Conservation (phyloP, 2,888 invertebrate genomes). For the Octonoba sinensis region DNA sequence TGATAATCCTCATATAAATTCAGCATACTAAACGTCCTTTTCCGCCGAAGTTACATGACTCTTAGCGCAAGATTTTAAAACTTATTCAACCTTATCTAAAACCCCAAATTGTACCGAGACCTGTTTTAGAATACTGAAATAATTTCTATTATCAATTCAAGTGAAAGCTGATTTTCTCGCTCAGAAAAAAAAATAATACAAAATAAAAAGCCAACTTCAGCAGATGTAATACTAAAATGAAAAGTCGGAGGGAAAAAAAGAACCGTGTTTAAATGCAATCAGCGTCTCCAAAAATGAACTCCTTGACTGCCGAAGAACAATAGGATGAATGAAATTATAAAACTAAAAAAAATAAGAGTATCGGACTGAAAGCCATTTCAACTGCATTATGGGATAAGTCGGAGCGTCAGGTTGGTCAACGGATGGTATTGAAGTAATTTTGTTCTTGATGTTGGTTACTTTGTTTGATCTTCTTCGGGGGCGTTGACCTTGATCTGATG, state of each 20-base stretch:
- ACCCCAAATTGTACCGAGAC: too few species aligned
- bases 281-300: conserved; percentile 45
- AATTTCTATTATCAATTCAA: too few species aligned
- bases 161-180: too few species aligned
- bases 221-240: too few species aligned
- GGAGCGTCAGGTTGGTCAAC: conserved; percentile 43
- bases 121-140: too few species aligned
- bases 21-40: too few species aligned
- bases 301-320: conserved; percentile 57
- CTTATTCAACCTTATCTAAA: too few species aligned
- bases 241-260: neutral
- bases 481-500: conserved; percentile 49
- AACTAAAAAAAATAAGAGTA: conserved; percentile 8
- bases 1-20: too few species aligned
- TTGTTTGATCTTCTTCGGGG: conserved; percentile 35
- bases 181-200: too few species aligned
- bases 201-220: too few species aligned
- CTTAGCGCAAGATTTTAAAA: too few species aligned
- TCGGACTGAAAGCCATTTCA: conserved; percentile 50
- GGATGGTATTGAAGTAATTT: conserved; percentile 46
- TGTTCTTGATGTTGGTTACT: conserved; percentile 41
- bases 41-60: too few species aligned
- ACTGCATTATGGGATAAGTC: conserved; percentile 44
- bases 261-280: conserved; percentile 38
- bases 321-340: conserved; percentile 33